Evolutionary conservation across 1,140 invertebrate species (phyloP).

Genomic region (Drosophila rhopaloa): DNA sequence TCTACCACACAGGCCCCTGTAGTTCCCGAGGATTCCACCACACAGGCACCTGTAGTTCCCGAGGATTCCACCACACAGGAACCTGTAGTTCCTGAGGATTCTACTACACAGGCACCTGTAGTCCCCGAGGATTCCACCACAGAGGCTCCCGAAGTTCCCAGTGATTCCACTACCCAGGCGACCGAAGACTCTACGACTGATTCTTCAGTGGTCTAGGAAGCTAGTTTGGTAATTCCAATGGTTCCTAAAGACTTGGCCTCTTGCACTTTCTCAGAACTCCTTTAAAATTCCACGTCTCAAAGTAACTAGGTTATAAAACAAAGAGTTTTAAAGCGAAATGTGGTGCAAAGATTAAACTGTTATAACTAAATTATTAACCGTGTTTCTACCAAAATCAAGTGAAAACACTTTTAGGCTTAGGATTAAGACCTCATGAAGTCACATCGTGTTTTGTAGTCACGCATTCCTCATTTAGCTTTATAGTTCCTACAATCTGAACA

Average conservation of each 20-base stretch:
- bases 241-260: background rate
- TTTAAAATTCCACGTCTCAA: background rate
- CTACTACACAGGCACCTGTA: background rate
- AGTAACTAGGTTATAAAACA: background rate
- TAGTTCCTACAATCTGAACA: constrained; percentile 23
- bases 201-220: constrained; percentile 4
- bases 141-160: background rate
- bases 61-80: constrained; percentile 9
- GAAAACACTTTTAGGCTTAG: constrained; percentile 6
- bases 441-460: constrained; percentile 9
- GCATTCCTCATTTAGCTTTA: constrained; percentile 24
- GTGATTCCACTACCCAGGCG: constrained; percentile 1
- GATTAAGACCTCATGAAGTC: constrained; percentile 6
- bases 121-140: constrained; percentile 2
- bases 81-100: constrained; percentile 3
- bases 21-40: too few relatives aligned
- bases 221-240: background rate
- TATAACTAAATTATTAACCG: constrained; percentile 27
- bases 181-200: constrained; percentile 22
- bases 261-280: background rate
- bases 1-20: constrained; percentile 3
- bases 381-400: background rate
- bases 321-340: background rate
- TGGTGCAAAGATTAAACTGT: constrained; percentile 20
- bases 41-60: too few relatives aligned